Evolutionary conservation across 2,888 invertebrate genomes (phyloP), one percentile per base, ranked within the genome.

Genomic region (Pollenia griseotomentosa): DNA sequence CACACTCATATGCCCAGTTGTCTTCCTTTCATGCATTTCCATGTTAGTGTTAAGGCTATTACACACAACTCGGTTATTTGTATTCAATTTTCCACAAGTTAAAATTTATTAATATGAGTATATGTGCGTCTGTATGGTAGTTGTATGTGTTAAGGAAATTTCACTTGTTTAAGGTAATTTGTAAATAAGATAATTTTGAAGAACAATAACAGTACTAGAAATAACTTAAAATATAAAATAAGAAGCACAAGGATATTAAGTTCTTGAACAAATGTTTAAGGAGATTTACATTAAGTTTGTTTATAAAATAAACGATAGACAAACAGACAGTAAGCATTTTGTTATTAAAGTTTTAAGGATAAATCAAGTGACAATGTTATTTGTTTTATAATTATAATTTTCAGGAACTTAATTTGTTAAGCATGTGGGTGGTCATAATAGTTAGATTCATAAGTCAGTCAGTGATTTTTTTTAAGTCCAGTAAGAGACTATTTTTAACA

Each of bases 141-240:
- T 51, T 70, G 61, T 16, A n/a, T 75, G 70, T 77, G 70, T 71
- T 71, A 63, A 77, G 61, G 70, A 77, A 70, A 83, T 57, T 55
- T 77, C 55, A 55, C 75, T 77, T 70, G 70, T 70, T 77, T 57
- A 63, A 63, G 63, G 55, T 83, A 77, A 83, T 83, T 83, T 83
- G 83, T 65, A 83, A 77, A 65, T 71, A 63, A 19, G 16, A 51
- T 40, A 63, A n/a, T 33, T 33, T 33, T 33, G 1, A 16, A 33
- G 10, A 40, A 70, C 53, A 53, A 53, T 40, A 33, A 33, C 33
- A 70, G 23, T 44, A 12, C 16, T 44, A 0, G 16, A 8, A 53
- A 53, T 40, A 53, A 53, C 12, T 70, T 6, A 53, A 51, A 16
- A 3, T 68, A 51, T 4, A 6, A 68, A 68, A 53, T 53, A 40